A percentile compares a stretch with the other conserved stretches of the same genome.
These are phyloP conservation scores for Calycopis cecrops DNA, from an alignment of 1,140 invertebrate genomes.

Conservation along the genomic window DNA sequence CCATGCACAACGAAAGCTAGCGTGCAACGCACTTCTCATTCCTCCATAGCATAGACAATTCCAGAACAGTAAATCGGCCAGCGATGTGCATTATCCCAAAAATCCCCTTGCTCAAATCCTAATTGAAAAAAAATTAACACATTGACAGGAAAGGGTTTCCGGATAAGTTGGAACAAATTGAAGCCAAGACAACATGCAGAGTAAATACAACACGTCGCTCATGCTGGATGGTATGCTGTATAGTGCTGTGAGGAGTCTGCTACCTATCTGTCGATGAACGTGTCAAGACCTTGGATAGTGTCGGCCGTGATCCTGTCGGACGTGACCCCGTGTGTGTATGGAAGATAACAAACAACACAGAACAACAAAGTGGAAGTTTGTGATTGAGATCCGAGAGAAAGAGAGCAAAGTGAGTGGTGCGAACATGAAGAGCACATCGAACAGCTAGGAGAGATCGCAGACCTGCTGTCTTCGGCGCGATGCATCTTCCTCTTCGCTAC, in stretches of 20 bases:
- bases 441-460: slow-evolving; percentile 66
- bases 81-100: slow-evolving; percentile 28
- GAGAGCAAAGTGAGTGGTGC: slow-evolving; percentile 67
- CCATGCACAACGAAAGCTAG: slow-evolving; percentile 74
- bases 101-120: slow-evolving; percentile 15
- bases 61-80: slow-evolving; percentile 43
- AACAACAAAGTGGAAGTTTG: slow-evolving; percentile 66
- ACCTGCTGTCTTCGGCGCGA: slow-evolving; percentile 71
- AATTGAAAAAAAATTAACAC: slow-evolving; percentile 21
- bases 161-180: slow-evolving; percentile 36
- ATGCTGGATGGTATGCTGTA: slow-evolving; percentile 66
- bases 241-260: slow-evolving; percentile 54
- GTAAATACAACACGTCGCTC: slow-evolving; percentile 57
- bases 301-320: slow-evolving; percentile 43
- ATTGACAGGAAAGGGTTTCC: slow-evolving; percentile 16
- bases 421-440: slow-evolving; percentile 71
- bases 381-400: slow-evolving; percentile 57
- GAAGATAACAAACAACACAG: slow-evolving; percentile 64
- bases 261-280: slow-evolving; percentile 38
- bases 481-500: slow-evolving; percentile 75
- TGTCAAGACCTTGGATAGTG: slow-evolving; percentile 41
- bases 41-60: slow-evolving; percentile 52
- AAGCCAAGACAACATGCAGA: slow-evolving; percentile 73
- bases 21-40: slow-evolving; percentile 66
- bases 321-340: slow-evolving; percentile 50